Percentiles rank a stretch among this genome's conserved stretches.
Evolutionary conservation across 1,140 invertebrate species (phyloP).

Genomic region (Prorops nasuta): DNA sequence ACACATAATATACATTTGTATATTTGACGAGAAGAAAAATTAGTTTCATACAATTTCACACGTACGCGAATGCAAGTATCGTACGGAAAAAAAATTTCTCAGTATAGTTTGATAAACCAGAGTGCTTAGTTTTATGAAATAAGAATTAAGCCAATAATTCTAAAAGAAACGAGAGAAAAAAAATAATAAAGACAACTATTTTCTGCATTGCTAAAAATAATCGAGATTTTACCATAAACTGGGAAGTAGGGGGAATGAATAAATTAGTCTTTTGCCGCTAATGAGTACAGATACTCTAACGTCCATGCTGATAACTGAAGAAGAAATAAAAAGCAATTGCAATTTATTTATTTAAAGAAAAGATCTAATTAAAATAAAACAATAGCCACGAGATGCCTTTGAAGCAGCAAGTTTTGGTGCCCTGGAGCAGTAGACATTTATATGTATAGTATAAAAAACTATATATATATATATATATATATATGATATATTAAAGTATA

Average conservation of each 20-base stretch:
- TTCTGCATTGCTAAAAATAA: constrained; percentile 39
- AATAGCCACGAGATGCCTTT: constrained; percentile 53
- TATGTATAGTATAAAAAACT: constrained; percentile 7
- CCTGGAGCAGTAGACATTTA: constrained; percentile 26
- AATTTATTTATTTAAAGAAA: constrained; percentile 45
- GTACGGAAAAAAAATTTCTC: constrained; percentile 16
- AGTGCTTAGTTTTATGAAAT: constrained; percentile 26
- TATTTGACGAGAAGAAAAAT: constrained; percentile 26
- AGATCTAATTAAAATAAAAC: constrained; percentile 40
- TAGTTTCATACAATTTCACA: constrained; percentile 36
- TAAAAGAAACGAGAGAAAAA: constrained; percentile 13
- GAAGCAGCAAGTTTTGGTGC: constrained; percentile 45
- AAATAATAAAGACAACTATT: constrained; percentile 38
- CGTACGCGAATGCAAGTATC: constrained; percentile 7
- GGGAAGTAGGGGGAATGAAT: constrained; percentile 1
- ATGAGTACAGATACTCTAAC: constrained; percentile 33
- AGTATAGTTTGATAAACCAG: constrained; percentile 35
- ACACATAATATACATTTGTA: constrained; percentile 10
- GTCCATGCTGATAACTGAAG: constrained; percentile 41
- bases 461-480: too few relatives aligned
- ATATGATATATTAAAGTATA: constrained; percentile 10
- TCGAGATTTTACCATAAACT: too few relatives aligned
- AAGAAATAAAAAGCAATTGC: constrained; percentile 19
- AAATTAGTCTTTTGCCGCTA: constrained; percentile 28
- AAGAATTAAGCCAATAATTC: constrained; percentile 20